Evolutionary conservation across 2,888 invertebrate species (phyloP), one percentile per base, ranked within the genome.

Genomic region (Glomeris marginata): DNA sequence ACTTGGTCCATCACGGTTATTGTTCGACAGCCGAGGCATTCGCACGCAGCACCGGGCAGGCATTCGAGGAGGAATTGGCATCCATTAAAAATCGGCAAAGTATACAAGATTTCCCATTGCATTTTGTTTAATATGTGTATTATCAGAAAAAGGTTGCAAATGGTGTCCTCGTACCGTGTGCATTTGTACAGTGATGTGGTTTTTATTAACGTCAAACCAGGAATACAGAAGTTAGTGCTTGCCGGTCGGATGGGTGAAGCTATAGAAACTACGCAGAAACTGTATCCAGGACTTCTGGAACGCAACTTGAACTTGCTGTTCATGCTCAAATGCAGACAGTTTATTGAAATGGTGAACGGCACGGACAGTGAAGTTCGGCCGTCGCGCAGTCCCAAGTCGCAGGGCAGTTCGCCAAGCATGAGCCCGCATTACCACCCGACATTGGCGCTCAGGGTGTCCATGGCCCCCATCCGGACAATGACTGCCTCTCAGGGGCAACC

Each of bases 1-100:
- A 97, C 74, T 77, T 98, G 69, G 87, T 95, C 59, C 95, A 97
- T 73, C 92, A 95, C 71, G 97, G 97, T 51, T 97, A 92, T 71
- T 91, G 88, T 75, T 79, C 86, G 65, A 69, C 95, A 56, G 94
- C 95, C 58, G 91, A 94, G 73, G 84, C 90, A 34, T 97, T 98
- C 72, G 82, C 87, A 61, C 80, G 82, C 67, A 81, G 84, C 63
- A 90, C 94, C 51, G 83, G 82, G 42, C 87, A 90, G 72, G 77
- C 79, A 61, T 85, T 94, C 67, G 80, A 81, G 62, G 95, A 95
- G 73, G 94, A 94, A 66, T 74, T 92, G 56, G 76, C 80, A 56
- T 92, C 92, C 56, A 92, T 97, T 66, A 88, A 85, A 72, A 94
- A 90, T 72, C 80, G 95, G 72, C 94, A 95, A 77, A 84, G 92